These are phyloP conservation scores for Pangasius krempfi DNA, from an alignment of 2,797 vertebrate species.

Conservation along the genomic window DNA sequence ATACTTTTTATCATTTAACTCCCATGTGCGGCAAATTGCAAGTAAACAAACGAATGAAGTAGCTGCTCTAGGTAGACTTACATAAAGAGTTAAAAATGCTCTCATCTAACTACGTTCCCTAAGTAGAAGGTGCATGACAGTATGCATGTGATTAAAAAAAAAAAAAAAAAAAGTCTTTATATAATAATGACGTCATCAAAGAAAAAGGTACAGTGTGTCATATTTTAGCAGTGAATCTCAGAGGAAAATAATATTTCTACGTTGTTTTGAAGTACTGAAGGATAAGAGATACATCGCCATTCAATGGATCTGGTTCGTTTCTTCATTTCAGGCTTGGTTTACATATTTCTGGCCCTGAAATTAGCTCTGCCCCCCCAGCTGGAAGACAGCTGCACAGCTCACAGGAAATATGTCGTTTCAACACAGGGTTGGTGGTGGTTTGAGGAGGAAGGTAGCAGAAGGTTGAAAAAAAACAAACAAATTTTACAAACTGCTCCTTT, in stretches of 20 bases:
- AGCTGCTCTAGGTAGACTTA: conserved; percentile 28
- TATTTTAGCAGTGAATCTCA: not conserved
- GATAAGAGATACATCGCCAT: not conserved
- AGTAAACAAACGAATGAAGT: conserved; percentile 19
- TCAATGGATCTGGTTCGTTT: not conserved
- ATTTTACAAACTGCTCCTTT: not conserved
- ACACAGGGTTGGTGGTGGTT: not conserved
- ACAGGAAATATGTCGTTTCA: not conserved
- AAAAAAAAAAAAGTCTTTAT: not conserved
- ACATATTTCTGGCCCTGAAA: conserved; percentile 16
- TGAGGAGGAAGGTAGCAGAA: no score
- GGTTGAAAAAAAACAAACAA: not conserved
- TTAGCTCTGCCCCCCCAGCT: not conserved
- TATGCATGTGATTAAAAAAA: not conserved
- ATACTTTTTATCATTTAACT: not conserved
- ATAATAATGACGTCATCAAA: not conserved
- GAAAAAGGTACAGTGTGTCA: not conserved
- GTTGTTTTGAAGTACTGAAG: not conserved
- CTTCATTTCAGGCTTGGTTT: not conserved
- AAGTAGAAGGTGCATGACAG: not conserved
- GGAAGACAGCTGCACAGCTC: not conserved
- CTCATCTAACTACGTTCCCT: not conserved
- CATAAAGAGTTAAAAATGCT: not conserved
- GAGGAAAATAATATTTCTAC: not conserved
- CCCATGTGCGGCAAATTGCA: conserved; percentile 15